Conservation (phyloP, 2,888 invertebrate species). For the Alloscopus bannaensis region DNA sequence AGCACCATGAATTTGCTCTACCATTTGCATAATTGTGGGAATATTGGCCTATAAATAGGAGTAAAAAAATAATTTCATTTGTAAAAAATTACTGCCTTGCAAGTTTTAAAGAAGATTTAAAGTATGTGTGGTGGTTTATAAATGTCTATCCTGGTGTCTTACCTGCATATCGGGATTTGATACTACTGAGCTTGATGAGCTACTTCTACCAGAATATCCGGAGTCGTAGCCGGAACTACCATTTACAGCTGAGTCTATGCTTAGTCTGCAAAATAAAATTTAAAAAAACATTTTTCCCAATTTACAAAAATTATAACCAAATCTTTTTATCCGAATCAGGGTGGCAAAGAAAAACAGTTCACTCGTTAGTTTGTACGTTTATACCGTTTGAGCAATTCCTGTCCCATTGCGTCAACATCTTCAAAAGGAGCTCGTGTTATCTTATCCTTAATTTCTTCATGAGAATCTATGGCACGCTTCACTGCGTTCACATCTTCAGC, state of each 20-base stretch:
- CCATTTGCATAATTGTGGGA: constrained; percentile 85
- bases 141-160: constrained; percentile 7
- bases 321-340: too few relatives aligned
- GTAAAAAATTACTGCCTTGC: too few relatives aligned
- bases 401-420: constrained; percentile 92
- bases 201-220: constrained; percentile 84
- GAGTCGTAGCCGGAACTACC: constrained; percentile 81
- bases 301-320: too few relatives aligned
- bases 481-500: constrained; percentile 96
- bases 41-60: constrained; percentile 77
- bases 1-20: constrained; percentile 90
- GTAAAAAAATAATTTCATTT: background rate
- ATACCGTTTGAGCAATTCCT: constrained; percentile 79
- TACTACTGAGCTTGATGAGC: constrained; percentile 78
- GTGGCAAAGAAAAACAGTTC: too few relatives aligned
- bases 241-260: constrained; percentile 76
- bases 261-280: constrained; percentile 74
- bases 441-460: constrained; percentile 94
- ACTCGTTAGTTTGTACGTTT: constrained; percentile 12
- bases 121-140: background rate
- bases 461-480: constrained; percentile 92
- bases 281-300: too few relatives aligned
- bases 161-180: constrained; percentile 80
- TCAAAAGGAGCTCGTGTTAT: constrained; percentile 96
- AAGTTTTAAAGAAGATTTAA: too few relatives aligned